Evolutionary conservation across 2,113 vertebrate species (phyloP), one percentile per base, ranked within the genome.

Genomic region (Nothoprocta perdicaria): DNA sequence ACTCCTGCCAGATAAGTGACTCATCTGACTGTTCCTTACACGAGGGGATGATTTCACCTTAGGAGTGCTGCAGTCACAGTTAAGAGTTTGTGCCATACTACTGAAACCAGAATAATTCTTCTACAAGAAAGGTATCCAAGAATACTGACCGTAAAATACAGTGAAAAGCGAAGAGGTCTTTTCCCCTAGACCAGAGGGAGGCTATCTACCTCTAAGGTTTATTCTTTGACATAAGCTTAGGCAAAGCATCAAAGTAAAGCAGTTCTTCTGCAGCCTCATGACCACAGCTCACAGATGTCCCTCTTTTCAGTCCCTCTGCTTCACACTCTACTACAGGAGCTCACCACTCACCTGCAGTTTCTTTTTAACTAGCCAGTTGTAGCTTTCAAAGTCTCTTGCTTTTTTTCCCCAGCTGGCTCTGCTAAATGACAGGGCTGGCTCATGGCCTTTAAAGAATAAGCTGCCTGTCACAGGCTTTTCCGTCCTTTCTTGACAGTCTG

Each of bases 231-330:
- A 89, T 89, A 88, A 94, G 65, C 82, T 63, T 26, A 88, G 76
- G 61, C 61, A 74, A 88, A 83, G 61, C 50, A 92, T 96, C 93
- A 96, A 95, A 96, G 94, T 63, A 78, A 88, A 89, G 85, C 46
- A 91, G 85, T 38, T 85, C 33, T 43, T 38, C 65, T 68, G 60
- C 68, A 89, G 93, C 41, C 76, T 46, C 65, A 83, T 27, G 84
- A 7, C 21, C 79, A 71, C 4, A 0, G 80, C 71, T 86, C 77
- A 81, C 75, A 82, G 75, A 69, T 77, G 71, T 93, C 35, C 35
- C 35, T 38, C 89, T 89, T 80, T 67, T 74, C 93, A 92, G 93
- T 68, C 92, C 80, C 89, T 41, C 55, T 71, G 65, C 85, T 91
- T 84, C 85, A 75, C 1, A 16, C 79, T 33, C 87, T 6, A 1